phyloP scores from a whole-genome alignment of 2,888 invertebrate genomes.

The Ormyrus nitidulus region DNA sequence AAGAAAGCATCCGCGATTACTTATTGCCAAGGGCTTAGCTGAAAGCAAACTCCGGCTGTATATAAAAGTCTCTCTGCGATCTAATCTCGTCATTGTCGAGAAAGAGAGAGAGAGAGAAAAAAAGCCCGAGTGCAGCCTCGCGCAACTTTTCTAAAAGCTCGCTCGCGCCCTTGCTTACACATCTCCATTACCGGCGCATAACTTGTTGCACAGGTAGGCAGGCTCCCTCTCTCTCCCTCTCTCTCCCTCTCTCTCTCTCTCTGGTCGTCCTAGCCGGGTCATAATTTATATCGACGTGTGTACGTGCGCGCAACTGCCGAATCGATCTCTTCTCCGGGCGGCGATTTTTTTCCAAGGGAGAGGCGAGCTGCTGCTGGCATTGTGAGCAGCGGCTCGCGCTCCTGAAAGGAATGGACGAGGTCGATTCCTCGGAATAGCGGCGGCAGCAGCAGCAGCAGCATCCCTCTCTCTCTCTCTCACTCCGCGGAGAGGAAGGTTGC shows the following conservation, averaged over 20 bases:
- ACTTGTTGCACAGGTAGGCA: conserved; percentile 15
- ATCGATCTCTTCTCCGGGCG: conserved; percentile 21
- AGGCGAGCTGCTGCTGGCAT: not conserved
- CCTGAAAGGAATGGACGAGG: not conserved
- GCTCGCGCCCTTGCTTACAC: not conserved
- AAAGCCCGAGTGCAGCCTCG: too few species aligned
- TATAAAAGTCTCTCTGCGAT: too few species aligned
- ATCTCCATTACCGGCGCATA: conserved; percentile 11
- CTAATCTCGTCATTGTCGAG: too few species aligned
- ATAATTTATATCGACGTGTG: conserved; percentile 14
- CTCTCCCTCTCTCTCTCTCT: too few species aligned
- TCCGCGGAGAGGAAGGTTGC: conserved; percentile 50
- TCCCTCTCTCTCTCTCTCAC: conserved; percentile 45
- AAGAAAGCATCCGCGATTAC: too few species aligned
- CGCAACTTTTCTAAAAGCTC: too few species aligned
- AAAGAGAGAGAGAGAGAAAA: too few species aligned
- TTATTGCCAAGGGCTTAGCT: too few species aligned
- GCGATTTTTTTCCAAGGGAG: not conserved
- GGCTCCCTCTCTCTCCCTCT: not conserved
- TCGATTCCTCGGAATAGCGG: conserved; percentile 16
- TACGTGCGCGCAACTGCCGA: not conserved
- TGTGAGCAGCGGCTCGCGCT: not conserved
- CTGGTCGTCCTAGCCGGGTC: not conserved
- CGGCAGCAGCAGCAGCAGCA: not conserved
- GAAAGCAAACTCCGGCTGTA: too few species aligned